Evolutionary conservation across 2,888 invertebrate genomes (phyloP).

Genomic region (Oxyteleia sp.): DNA sequence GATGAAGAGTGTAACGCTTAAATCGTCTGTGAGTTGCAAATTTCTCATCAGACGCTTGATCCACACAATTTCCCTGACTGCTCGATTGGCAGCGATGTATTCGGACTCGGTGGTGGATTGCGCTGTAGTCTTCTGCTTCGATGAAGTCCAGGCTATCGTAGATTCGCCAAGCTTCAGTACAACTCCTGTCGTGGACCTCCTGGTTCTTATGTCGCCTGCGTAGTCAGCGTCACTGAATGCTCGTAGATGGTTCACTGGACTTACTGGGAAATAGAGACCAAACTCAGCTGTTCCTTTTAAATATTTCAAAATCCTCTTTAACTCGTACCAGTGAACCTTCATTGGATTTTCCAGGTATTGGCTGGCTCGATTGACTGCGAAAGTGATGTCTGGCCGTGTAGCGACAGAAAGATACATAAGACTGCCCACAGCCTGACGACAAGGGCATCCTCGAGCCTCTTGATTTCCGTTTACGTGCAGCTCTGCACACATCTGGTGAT

Average conservation of each 20-base stretch:
- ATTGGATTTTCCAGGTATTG: slow-evolving; percentile 21
- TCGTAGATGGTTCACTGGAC: neutral
- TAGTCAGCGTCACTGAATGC: slow-evolving; percentile 8
- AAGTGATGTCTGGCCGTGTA: slow-evolving; percentile 65
- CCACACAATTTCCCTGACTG: neutral
- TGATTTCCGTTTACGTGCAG: neutral
- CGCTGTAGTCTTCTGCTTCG: neutral
- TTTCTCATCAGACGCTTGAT: neutral
- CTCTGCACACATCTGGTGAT: neutral
- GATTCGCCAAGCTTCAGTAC: neutral
- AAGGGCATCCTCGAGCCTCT: slow-evolving; percentile 6
- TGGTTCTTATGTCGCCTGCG: neutral
- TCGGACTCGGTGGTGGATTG: neutral
- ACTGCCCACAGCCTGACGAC: slow-evolving; percentile 67
- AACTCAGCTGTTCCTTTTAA: slow-evolving; percentile 46
- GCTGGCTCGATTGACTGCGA: slow-evolving; percentile 24
- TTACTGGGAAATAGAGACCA: slow-evolving; percentile 40
- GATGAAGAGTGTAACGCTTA: neutral
- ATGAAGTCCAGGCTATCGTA: neutral
- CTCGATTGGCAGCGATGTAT: neutral
- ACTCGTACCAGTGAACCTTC: slow-evolving; percentile 65
- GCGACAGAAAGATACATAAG: slow-evolving; percentile 54
- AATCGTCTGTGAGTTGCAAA: neutral
- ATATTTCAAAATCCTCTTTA: slow-evolving; percentile 69
- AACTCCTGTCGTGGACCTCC: neutral